Evolutionary conservation across 64 coral and sea anemone genomes (phyloP), one percentile per base, ranked within the genome.

Genomic region (Pocillopora damicornis): DNA sequence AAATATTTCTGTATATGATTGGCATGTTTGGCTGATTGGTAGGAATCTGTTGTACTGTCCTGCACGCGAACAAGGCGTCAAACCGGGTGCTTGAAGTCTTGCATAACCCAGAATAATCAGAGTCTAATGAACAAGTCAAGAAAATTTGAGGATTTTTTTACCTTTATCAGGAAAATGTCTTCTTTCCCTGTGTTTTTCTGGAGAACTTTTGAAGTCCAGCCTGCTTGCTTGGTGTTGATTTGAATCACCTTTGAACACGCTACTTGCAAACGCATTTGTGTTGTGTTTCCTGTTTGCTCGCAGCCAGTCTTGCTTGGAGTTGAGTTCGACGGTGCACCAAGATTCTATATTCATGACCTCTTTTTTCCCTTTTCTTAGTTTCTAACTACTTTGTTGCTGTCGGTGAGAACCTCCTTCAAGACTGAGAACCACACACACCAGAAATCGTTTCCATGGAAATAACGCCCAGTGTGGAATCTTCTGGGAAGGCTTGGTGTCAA

Each of bases 231-330:
- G 91, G 9, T 88, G 91, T 66, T 93, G 91, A 60, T 87, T 97
- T 13, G 91, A 93, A 18, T 89, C 91, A 15, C 94, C 94, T 75
- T 97, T 97, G 74, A 97, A 97, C 10, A 93, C 91, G 2, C 91
- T 88, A 80, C 94, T 97, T 83, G 87, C 74, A 88, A 97, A 97
- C 10, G 82, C 94, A 60, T 72, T 88, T 77, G 88, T 83, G 42
- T 93, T 86, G 76, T 97, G 94, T 88, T 97, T 97, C 81, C 94
- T 86, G 83, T 97, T 93, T 61, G 94, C 75, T 88, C 94, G 80
- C 16, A 89, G 79, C 91, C 94, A 97, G 65, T 97, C 94, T 79
- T 97, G 94, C 57, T 97, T 97, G 56, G 94, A 90, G 90, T 87
- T 90, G 9, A 97, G 88, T 73, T 97, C 94, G 73, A 97, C 94